phyloP scores from a whole-genome alignment of 2,888 invertebrate genomes.

The Papilio protenor region DNA sequence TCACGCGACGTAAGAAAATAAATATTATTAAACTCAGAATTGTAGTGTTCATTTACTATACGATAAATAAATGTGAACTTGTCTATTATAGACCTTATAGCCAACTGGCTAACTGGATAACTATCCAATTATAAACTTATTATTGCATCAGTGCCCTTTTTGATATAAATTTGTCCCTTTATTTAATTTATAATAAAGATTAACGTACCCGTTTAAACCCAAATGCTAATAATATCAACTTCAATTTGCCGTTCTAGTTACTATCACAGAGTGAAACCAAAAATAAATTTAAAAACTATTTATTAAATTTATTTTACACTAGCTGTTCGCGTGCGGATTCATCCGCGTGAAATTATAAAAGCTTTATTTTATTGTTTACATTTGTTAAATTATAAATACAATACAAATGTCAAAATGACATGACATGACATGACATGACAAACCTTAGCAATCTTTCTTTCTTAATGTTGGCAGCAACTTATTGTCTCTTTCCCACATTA shows the following conservation, averaged over 20 bases:
- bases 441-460: too few species aligned
- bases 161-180: background rate
- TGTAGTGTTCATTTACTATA: background rate
- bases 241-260: background rate
- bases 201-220: background rate
- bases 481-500: too few species aligned
- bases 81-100: background rate
- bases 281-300: too few species aligned
- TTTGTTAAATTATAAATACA: too few species aligned
- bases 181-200: slow-evolving; percentile 1
- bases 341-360: too few species aligned
- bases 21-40: background rate
- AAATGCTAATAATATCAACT: background rate
- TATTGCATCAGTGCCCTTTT: background rate
- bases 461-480: too few species aligned
- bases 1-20: background rate
- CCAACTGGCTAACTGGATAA: too few species aligned
- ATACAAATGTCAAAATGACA: too few species aligned
- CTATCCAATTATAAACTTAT: background rate
- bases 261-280: background rate
- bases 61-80: background rate
- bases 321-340: too few species aligned
- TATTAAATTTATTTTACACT: too few species aligned
- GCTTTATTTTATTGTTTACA: too few species aligned
- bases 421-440: too few species aligned